Evolutionary conservation across 2,888 invertebrate species (phyloP), one percentile per base, ranked within the genome.

Genomic region (Tetranychus piercei): DNA sequence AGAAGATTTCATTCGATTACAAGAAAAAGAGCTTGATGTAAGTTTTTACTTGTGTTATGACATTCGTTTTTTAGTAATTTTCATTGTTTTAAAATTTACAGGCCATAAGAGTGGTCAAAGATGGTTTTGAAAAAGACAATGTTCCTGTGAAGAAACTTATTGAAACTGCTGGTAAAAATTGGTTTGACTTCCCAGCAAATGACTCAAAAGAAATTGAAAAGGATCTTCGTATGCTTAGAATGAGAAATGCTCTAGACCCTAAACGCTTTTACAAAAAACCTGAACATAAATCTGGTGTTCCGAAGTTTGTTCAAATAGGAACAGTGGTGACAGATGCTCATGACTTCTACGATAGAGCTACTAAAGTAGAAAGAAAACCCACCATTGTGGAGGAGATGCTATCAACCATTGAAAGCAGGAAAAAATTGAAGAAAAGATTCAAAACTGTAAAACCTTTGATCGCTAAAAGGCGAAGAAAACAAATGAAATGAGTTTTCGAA

Each of bases 311-410:
- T 83, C 92, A 92, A 86, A 91, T 85, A 78, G 86, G 86, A 23
- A 82, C 81, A 65, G 83, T 86, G 44, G 85, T 93, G 80, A 94
- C 94, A 81, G 88, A 90, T 18, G 87, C 93, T 0, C 83, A 91
- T 72, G 96, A 97, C 82, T 93, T 90, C 83, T 93, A 92, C 79
- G 89, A 82, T 79, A 86, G 94, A 72, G 82, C 94, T 76, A 89
- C 91, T 0, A 90, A 89, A 80, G 93, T 91, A 81, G 88, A 92
- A 79, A 86, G 94, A 44, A 95, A 94, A 82, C 86, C 87, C 75
- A 92, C 94, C 0, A 86, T 97, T 80, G 94, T 96, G 0, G 95
- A 97, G 78, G 96, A 99, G 81, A 85, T 97, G 3, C 83, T 96
- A 81, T 90, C 90, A 0, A 92, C 96, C 84, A 90, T 91, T 0